phyloP scores from a whole-genome alignment of 2,113 vertebrate species.

The Rhineura floridana region DNA sequence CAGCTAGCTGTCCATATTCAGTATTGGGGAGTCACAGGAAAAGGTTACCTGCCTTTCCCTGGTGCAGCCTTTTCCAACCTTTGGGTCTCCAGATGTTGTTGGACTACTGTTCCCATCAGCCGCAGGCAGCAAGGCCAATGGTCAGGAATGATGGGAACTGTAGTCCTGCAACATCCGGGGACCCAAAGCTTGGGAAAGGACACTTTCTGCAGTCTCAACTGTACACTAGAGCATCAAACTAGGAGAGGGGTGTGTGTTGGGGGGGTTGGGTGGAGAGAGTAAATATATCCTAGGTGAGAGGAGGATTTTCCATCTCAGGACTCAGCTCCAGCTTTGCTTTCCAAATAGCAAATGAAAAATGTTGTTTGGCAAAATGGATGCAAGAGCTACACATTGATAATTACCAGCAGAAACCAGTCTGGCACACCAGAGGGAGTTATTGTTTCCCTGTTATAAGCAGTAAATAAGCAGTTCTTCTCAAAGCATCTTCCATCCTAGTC shows the following conservation, averaged over 20 bases:
- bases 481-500: rapidly evolving
- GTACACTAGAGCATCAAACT: not conserved
- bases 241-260: not conserved
- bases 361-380: constrained; percentile 13
- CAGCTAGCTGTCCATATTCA: not conserved
- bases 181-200: too few relatives aligned
- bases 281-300: not conserved
- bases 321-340: not conserved
- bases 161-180: too few relatives aligned
- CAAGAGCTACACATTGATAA: not conserved
- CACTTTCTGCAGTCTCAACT: not conserved
- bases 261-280: not conserved
- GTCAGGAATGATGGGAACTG: too few relatives aligned
- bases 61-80: too few relatives aligned
- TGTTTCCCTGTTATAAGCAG: not conserved
- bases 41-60: not conserved
- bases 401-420: not conserved
- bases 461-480: not conserved
- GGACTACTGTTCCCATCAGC: too few relatives aligned
- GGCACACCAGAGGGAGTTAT: not conserved
- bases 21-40: not conserved
- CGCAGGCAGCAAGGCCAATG: too few relatives aligned
- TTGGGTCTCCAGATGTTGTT: too few relatives aligned
- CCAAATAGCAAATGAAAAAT: not conserved
- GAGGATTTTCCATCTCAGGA: not conserved